Evolutionary conservation across 1,140 invertebrate genomes (phyloP), one percentile per base, ranked within the genome.

Genomic region (Pseudomyrmex pallidus): DNA sequence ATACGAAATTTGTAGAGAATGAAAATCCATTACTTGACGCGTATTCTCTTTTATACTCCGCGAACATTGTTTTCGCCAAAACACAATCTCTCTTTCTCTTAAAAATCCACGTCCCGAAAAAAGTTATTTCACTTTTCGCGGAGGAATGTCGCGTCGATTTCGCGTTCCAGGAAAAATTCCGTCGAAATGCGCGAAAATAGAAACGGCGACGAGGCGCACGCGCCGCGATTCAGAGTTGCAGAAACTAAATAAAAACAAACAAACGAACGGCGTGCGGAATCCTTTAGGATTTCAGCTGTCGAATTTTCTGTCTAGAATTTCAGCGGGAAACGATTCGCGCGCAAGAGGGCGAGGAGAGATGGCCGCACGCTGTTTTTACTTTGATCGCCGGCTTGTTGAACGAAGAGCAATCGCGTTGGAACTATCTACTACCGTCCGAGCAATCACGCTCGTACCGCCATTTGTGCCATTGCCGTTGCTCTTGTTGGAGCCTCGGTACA

Each of bases 361-460:
- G 66, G 63, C 70, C 76, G 68, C 50, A 56, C 44, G n/a, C 4
- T 74, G 70, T 87, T 85, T 85, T 87, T 87, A 72, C 70, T 88
- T 87, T 84, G 86, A 87, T 88, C 72, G 64, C 35, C 48, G 76
- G 78, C 83, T 72, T 76, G 90, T 85, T 89, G 89, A 89, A 85
- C 85, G 84, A 74, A 56, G 82, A 84, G 62, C 59, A 83, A 87
- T 87, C 85, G 54, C 54, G 22, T 59, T 72, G 22, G 54, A 84
- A 82, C 78, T 84, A 87, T 87, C 86, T 82, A 85, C 72, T 35
- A 70, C 44, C 68, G 85, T 82, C 68, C 85, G 87, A 84, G 82
- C 85, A 61, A 73, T 67, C 74, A 67, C 56, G 72, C 17, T 72
- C 72, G 63, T 56, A 59, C 68, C 77, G 62, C 57, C 59, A 66